A percentile compares a stretch with the other conserved stretches of the same genome.
These are phyloP conservation scores for Meloidogyne chitwoodi DNA, from an alignment of 1,140 invertebrate species.

Conservation along the genomic window DNA sequence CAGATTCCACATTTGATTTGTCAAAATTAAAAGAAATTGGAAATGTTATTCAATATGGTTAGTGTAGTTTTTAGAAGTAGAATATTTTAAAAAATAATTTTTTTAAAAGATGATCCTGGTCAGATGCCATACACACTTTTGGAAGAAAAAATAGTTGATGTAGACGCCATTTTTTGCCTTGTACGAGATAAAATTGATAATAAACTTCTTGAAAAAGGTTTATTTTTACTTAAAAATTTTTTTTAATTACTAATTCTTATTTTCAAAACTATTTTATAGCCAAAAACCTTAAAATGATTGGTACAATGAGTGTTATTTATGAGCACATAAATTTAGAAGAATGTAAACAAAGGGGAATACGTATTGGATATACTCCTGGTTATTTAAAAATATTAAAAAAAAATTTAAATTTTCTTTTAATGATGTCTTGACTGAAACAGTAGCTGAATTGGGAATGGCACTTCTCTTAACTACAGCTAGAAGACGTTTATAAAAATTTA, in stretches of 20 bases:
- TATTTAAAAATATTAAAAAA: too few relatives aligned
- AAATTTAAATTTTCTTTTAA: not conserved
- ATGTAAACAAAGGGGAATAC: slow-evolving; percentile 61
- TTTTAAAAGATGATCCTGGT: slow-evolving; percentile 15
- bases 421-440: slow-evolving; percentile 74
- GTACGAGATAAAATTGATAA: slow-evolving; percentile 79
- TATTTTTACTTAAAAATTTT: slow-evolving; percentile 12
- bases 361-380: slow-evolving; percentile 77
- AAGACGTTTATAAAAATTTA: not conserved
- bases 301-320: slow-evolving; percentile 81
- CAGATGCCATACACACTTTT: slow-evolving; percentile 69
- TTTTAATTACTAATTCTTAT: too few relatives aligned
- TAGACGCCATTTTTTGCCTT: slow-evolving; percentile 75
- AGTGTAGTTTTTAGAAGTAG: not conserved
- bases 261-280: slow-evolving; percentile 67
- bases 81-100: too few relatives aligned
- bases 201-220: slow-evolving; percentile 70
- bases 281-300: slow-evolving; percentile 74
- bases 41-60: slow-evolving; percentile 23
- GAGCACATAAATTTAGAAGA: slow-evolving; percentile 65
- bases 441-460: slow-evolving; percentile 79
- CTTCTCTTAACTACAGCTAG: slow-evolving; percentile 71
- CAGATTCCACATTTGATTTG: slow-evolving; percentile 30
- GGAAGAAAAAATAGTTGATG: slow-evolving; percentile 70
- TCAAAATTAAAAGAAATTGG: slow-evolving; percentile 25